phyloP scores from a whole-genome alignment of 2,888 invertebrate genomes.

The Pandemis corylana region DNA sequence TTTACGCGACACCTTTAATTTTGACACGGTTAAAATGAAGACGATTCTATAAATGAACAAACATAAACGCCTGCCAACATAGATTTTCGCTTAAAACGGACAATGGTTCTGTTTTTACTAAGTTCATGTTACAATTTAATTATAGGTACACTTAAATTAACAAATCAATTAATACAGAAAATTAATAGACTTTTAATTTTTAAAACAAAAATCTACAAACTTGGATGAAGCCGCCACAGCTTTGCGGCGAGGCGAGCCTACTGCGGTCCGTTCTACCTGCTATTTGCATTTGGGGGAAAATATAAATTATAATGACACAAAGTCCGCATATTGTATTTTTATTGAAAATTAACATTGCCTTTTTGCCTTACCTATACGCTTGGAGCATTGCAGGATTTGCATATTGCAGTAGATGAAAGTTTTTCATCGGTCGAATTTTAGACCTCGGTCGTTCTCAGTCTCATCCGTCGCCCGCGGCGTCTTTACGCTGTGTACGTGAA shows the following conservation, averaged over 20 bases:
- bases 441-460: too few relatives aligned
- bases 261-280: constrained; percentile 27
- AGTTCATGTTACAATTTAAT: neutral
- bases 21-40: neutral
- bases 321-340: constrained; percentile 3
- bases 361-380: neutral
- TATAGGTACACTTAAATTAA: neutral
- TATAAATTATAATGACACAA: constrained; percentile 13
- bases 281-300: constrained; percentile 20
- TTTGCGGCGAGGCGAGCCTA: constrained; percentile 20
- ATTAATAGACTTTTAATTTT: constrained; percentile 9
- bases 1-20: neutral
- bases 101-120: neutral
- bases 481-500: too few relatives aligned
- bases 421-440: neutral
- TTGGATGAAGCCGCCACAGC: constrained; percentile 25
- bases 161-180: neutral
- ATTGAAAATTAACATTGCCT: constrained; percentile 1
- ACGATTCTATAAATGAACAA: neutral
- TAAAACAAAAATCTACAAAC: constrained; percentile 19
- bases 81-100: neutral
- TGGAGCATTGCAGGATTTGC: neutral
- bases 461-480: too few relatives aligned
- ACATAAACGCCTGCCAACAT: neutral
- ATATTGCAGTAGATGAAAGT: neutral